phyloP scores from a whole-genome alignment of 1,140 invertebrate genomes.

The Brachionus plicatilis region DNA sequence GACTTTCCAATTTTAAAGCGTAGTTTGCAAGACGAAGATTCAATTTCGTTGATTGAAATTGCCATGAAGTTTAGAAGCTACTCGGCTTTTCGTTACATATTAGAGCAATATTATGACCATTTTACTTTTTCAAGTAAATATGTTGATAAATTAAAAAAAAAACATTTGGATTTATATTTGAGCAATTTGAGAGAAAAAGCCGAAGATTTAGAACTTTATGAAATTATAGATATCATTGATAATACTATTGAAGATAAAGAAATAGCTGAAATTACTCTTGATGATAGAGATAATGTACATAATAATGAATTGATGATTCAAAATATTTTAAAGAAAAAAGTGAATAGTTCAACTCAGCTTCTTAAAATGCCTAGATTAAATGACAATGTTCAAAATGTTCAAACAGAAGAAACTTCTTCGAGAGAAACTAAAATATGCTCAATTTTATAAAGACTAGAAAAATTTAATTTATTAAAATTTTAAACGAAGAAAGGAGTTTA shows the following conservation, averaged over 20 bases:
- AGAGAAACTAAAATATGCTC: slow-evolving; percentile 15
- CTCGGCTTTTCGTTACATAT: slow-evolving; percentile 3
- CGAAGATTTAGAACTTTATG: slow-evolving; percentile 22
- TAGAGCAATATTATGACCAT: neutral
- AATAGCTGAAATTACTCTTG: slow-evolving; percentile 19
- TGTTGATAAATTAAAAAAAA: neutral
- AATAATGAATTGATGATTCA: neutral
- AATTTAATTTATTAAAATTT: neutral
- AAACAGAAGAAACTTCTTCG: neutral
- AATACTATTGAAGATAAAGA: slow-evolving; percentile 28
- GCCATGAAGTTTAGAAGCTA: neutral
- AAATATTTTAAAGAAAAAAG: slow-evolving; percentile 1
- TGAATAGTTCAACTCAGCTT: neutral
- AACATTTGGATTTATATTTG: neutral
- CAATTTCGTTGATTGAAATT: neutral
- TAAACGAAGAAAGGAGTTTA: too few relatives aligned
- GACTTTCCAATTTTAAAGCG: neutral
- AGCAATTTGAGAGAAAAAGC: slow-evolving; percentile 5
- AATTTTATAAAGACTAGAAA: neutral
- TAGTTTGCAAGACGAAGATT: neutral
- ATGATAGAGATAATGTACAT: neutral
- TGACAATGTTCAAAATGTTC: neutral
- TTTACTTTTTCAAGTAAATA: neutral
- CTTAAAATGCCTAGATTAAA: neutral
- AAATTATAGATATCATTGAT: slow-evolving; percentile 35